Evolutionary conservation across 2,888 invertebrate genomes (phyloP).

Genomic region (Protonemura montana): DNA sequence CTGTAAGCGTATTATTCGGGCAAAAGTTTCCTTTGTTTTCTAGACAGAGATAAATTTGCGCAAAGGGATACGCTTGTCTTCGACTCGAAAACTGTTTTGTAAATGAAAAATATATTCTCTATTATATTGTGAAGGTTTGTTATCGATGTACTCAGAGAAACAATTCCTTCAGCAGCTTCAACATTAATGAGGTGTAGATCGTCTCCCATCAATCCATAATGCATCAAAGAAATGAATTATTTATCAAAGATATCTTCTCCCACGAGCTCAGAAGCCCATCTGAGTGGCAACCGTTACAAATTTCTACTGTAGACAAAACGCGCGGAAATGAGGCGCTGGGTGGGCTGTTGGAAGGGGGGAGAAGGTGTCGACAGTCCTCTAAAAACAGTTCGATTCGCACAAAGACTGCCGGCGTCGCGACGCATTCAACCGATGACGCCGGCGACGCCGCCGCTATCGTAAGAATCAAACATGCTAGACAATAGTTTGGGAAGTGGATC

Average conservation of each 20-base stretch:
- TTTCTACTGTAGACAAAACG: background rate
- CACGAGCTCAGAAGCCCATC: background rate
- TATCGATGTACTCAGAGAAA: too few species aligned
- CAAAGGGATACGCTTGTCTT: too few species aligned
- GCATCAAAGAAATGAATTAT: background rate
- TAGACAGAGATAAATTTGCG: too few species aligned
- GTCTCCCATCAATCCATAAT: background rate
- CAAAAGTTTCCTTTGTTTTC: background rate
- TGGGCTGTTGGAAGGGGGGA: too few species aligned
- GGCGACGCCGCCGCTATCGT: background rate
- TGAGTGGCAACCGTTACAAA: background rate
- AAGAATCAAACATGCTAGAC: background rate
- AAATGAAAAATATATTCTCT: too few species aligned
- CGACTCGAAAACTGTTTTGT: too few species aligned
- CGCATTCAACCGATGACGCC: background rate
- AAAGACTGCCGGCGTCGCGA: background rate
- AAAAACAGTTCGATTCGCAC: background rate
- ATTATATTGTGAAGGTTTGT: too few species aligned
- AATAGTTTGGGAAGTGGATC: conserved; percentile 30
- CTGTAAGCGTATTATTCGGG: background rate
- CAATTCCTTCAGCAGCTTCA: background rate
- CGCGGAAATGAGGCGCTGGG: background rate
- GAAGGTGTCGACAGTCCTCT: background rate
- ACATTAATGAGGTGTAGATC: background rate
- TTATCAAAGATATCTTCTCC: background rate